Evolutionary conservation across 2,113 vertebrate genomes (phyloP).

Genomic region (Caracal caracal): DNA sequence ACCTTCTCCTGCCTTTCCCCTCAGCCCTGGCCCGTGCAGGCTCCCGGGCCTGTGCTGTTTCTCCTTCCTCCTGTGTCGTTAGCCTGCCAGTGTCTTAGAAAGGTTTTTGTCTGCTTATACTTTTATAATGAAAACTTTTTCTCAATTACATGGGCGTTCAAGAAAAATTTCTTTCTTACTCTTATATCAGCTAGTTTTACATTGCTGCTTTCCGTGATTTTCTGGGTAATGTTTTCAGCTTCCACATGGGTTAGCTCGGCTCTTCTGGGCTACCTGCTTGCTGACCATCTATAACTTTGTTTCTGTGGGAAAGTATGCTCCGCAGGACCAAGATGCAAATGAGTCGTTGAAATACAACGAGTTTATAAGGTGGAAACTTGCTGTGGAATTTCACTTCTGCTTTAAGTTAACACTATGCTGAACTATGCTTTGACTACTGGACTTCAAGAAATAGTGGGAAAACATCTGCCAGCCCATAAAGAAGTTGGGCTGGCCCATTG

Average conservation of each 20-base stretch:
- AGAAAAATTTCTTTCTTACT: background rate
- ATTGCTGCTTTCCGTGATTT: background rate
- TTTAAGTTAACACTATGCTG: background rate
- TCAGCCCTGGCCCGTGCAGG: background rate
- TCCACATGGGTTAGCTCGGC: background rate
- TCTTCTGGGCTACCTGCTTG: background rate
- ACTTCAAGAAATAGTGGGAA: background rate
- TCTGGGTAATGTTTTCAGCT: background rate
- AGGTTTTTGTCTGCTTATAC: background rate
- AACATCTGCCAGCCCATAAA: background rate
- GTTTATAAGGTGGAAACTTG: background rate
- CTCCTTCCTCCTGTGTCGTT: background rate
- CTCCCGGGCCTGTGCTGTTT: background rate
- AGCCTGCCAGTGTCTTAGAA: background rate
- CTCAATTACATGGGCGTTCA: background rate
- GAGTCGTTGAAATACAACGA: background rate
- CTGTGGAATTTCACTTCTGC: background rate
- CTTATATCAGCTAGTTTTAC: background rate
- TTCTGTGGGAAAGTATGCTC: slow-evolving; percentile 6
- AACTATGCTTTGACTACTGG: background rate
- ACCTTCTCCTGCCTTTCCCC: background rate
- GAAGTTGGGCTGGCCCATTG: background rate
- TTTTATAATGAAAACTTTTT: background rate
- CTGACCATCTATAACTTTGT: background rate
- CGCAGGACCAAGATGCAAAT: background rate